These are phyloP conservation scores for Zaprionus africanus DNA, from an alignment of 1,140 invertebrate species.

Conservation along the genomic window DNA sequence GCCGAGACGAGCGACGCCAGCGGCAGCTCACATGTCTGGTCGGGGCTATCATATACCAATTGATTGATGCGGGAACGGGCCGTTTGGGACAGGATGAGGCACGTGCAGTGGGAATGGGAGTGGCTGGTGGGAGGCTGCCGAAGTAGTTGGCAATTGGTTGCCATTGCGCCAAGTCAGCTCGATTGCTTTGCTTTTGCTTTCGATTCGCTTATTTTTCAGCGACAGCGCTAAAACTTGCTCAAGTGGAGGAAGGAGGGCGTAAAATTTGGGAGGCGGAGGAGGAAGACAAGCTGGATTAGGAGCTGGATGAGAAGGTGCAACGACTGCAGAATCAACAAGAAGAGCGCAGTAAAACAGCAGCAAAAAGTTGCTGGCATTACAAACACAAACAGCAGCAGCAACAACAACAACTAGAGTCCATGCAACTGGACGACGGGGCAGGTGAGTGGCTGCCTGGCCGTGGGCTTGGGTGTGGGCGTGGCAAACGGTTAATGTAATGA, in stretches of 20 bases:
- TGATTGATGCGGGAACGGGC: constrained; percentile 58
- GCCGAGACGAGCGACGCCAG: constrained; percentile 39
- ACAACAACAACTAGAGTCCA: constrained; percentile 37
- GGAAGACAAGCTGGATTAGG: constrained; percentile 10
- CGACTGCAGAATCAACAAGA: constrained; percentile 66
- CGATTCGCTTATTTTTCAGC: constrained; percentile 47
- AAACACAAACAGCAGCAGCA: constrained; percentile 42
- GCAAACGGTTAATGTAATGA: constrained; percentile 78
- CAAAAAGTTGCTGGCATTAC: constrained; percentile 59
- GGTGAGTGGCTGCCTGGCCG: neutral
- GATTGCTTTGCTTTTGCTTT: constrained; percentile 45
- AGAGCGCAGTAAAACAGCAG: constrained; percentile 54
- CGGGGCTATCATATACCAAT: constrained; percentile 66
- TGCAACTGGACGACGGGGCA: constrained; percentile 29
- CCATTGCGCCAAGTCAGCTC: constrained; percentile 54
- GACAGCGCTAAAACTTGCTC: constrained; percentile 57
- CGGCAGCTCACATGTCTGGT: constrained; percentile 47
- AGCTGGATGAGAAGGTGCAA: constrained; percentile 50
- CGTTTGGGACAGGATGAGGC: no score
- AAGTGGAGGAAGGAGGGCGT: neutral
- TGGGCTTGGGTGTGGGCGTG: constrained; percentile 15
- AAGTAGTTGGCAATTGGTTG: constrained; percentile 65
- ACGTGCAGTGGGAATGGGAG: neutral
- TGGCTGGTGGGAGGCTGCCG: constrained; percentile 23
- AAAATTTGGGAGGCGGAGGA: neutral